Conservation (phyloP, 2,888 invertebrate genomes). For the Nephrotoma appendiculata region DNA sequence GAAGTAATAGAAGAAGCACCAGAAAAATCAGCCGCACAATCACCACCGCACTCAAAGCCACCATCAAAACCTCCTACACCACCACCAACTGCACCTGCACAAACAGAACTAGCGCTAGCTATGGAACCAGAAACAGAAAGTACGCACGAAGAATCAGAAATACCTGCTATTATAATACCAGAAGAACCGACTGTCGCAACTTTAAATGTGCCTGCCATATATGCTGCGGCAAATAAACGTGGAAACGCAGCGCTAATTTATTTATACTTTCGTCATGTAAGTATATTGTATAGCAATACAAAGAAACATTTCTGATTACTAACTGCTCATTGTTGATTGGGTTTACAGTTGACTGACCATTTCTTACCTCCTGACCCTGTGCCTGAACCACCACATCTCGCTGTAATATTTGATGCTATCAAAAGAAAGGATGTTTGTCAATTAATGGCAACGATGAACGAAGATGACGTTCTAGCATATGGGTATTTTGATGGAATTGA, state of each 20-base stretch:
- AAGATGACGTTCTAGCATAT: conserved; percentile 42
- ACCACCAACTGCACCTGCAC: not conserved
- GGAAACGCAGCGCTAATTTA: conserved; percentile 42
- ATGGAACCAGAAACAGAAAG: too few species aligned
- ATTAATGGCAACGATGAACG: conserved; percentile 30
- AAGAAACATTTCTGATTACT: not conserved
- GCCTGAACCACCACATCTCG: conserved; percentile 47
- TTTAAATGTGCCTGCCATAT: conserved; percentile 35
- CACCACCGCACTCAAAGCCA: not conserved
- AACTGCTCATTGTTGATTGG: not conserved
- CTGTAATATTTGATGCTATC: conserved; percentile 50
- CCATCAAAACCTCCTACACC: conserved; percentile 10
- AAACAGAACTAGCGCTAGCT: too few species aligned
- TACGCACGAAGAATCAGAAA: conserved; percentile 9
- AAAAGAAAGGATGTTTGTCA: conserved; percentile 42
- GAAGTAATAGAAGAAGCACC: conserved; percentile 11
- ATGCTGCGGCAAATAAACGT: conserved; percentile 39
- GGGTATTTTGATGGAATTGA: conserved; percentile 54
- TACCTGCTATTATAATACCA: conserved; percentile 17
- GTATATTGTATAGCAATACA: not conserved
- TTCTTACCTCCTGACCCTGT: conserved; percentile 43
- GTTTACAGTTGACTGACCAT: conserved; percentile 33
- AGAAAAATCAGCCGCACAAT: too few species aligned
- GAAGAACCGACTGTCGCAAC: conserved; percentile 11
- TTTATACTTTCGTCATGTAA: conserved; percentile 38